Evolutionary conservation across 2,888 invertebrate species (phyloP), one percentile per base, ranked within the genome.

Genomic region (Lydus trimaculatus): DNA sequence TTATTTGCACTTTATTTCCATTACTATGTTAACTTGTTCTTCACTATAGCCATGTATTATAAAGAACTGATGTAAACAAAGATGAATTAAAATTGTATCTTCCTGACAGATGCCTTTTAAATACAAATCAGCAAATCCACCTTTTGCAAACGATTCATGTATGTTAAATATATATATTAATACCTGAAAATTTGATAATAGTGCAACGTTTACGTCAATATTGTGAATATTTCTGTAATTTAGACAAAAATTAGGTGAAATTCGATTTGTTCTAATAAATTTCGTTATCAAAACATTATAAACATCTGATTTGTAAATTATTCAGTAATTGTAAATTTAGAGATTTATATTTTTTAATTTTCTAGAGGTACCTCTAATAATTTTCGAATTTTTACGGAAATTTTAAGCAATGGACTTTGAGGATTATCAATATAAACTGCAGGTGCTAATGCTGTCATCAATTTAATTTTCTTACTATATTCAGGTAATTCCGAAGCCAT

Each of bases 401-500:
- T 0, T 20, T 15, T 13, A 6, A 60, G 5, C 5, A 52, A 25
- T 13, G 52, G 52, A 52, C 52, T 52, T 25, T 52, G 23, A 15
- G 52, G 52, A 52, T 52, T 25, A 25, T 25, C 25, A 13, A 52
- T 52, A 15, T 23, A 91, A 0, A 90, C 90, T 0, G 92, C 89
- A 0, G 93, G 92, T 0, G 91, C 92, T 66, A 92, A 78, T 13
- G 52, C 52, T 23, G 52, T 88, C 89, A 90, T 90, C 0, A 89
- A 85, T 61, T 87, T 86, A 6, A 93, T 87, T 82, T 91, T 92
- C 0, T 84, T 78, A 78, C 91, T 91, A 75, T 91, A 92, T 58
- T 89, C 88, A 0, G 92, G 91, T 23, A 85, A 83, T 64, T 89
- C 85, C 0, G 90, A 88, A n/a, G 86, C 86, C 90, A 92, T 88